These are phyloP conservation scores for Siphamia tubifer DNA, from an alignment of 2,113 vertebrate species.

Conservation along the genomic window DNA sequence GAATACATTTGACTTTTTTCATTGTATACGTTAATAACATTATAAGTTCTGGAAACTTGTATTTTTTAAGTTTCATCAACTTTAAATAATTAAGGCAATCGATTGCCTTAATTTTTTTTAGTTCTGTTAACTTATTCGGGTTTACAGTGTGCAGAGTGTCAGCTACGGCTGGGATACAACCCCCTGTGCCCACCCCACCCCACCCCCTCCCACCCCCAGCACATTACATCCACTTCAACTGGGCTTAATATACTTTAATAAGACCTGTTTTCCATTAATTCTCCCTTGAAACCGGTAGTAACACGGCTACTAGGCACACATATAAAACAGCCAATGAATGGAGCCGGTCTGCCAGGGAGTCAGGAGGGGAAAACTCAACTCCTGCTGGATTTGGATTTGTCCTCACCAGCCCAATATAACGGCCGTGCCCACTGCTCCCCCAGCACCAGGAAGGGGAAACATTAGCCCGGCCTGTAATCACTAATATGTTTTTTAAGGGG, in stretches of 20 bases:
- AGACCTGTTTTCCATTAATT: slow-evolving; percentile 81
- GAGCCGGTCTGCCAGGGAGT: slow-evolving; percentile 73
- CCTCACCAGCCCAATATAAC: slow-evolving; percentile 77
- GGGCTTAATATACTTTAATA: slow-evolving; percentile 80
- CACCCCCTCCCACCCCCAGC: slow-evolving; percentile 63
- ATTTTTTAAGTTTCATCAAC: too few species aligned
- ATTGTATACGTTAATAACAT: too few species aligned
- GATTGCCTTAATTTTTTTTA: too few species aligned
- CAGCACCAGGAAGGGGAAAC: slow-evolving; percentile 73
- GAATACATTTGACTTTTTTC: too few species aligned
- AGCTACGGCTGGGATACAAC: slow-evolving; percentile 65
- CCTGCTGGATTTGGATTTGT: slow-evolving; percentile 74
- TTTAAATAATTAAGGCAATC: too few species aligned
- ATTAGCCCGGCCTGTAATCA: slow-evolving; percentile 55
- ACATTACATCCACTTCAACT: slow-evolving; percentile 71
- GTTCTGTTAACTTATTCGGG: too few species aligned
- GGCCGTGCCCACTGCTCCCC: slow-evolving; percentile 69
- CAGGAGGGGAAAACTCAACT: slow-evolving; percentile 60
- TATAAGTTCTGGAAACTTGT: too few species aligned
- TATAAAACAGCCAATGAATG: slow-evolving; percentile 81
- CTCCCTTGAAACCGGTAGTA: slow-evolving; percentile 81
- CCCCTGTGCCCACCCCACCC: slow-evolving; percentile 68
- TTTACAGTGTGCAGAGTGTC: slow-evolving; percentile 67
- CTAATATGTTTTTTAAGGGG: slow-evolving; percentile 77
- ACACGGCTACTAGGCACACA: slow-evolving; percentile 80